A percentile compares a stretch with the other conserved stretches of the same genome.
These are phyloP conservation scores for Enteromius fasciolatus DNA, from an alignment of 2,797 vertebrate species.

Conservation along the genomic window DNA sequence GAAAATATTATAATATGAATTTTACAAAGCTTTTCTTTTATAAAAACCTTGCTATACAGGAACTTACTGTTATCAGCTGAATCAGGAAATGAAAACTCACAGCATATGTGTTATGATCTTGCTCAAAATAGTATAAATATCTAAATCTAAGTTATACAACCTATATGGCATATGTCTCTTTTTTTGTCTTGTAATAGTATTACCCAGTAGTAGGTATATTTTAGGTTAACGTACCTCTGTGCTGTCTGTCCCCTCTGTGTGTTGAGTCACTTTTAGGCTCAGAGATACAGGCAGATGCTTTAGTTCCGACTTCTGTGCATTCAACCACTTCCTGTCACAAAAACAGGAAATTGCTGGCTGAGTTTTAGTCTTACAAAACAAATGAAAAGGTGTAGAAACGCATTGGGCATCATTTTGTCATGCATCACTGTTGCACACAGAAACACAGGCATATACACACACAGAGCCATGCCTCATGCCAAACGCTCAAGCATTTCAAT, in stretches of 20 bases:
- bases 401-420: slow-evolving; percentile 62
- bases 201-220: neutral
- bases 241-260: slow-evolving; percentile 50
- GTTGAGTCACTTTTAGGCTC: slow-evolving; percentile 57
- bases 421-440: slow-evolving; percentile 56
- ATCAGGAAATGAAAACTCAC: slow-evolving; percentile 24
- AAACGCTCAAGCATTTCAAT: slow-evolving; percentile 28
- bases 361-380: slow-evolving; percentile 68
- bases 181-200: neutral
- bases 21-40: neutral
- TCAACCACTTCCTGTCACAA: slow-evolving; percentile 86
- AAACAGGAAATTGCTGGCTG: slow-evolving; percentile 87
- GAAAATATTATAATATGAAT: neutral
- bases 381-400: slow-evolving; percentile 68
- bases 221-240: slow-evolving; percentile 64
- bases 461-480: slow-evolving; percentile 54
- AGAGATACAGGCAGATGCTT: slow-evolving; percentile 62
- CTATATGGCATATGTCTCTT: neutral
- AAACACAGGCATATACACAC: slow-evolving; percentile 38
- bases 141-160: neutral
- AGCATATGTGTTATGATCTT: neutral
- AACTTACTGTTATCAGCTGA: neutral
- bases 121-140: neutral
- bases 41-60: neutral
- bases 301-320: slow-evolving; percentile 70